Evolutionary conservation across 37 sponge, comb jelly and placozoan genomes (phyloP).

Genomic region (Oopsacas minuta): DNA sequence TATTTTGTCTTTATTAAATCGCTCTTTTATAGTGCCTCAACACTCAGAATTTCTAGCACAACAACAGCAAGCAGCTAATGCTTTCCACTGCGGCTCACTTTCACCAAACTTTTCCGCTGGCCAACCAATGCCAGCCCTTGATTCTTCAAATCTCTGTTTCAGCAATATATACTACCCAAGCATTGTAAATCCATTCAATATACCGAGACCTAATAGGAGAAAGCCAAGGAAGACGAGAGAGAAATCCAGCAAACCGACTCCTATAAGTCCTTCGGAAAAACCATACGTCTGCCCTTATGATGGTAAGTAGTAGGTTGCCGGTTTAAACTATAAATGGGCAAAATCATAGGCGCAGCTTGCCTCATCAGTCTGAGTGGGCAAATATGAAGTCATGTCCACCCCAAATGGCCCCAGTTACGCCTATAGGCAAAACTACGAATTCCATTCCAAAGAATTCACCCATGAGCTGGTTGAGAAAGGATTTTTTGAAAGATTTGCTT

Average conservation of each 20-base stretch:
- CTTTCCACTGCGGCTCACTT: background rate
- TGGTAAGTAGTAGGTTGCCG: too few species aligned
- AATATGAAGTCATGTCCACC: too few species aligned
- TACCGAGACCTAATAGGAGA: background rate
- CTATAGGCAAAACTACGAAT: too few species aligned
- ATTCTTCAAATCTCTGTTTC: background rate
- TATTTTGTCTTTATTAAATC: too few species aligned
- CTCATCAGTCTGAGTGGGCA: too few species aligned
- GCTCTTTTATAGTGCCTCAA: background rate
- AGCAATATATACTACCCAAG: background rate
- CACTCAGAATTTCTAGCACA: conserved; percentile 8
- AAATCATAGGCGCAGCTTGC: too few species aligned
- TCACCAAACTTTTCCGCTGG: background rate
- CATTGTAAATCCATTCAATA: conserved; percentile 7
- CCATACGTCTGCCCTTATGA: conserved; percentile 3
- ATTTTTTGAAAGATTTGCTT: too few species aligned
- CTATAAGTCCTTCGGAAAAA: background rate
- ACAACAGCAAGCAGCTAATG: background rate
- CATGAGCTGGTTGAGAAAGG: too few species aligned
- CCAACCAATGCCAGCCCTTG: background rate
- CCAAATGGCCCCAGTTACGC: too few species aligned
- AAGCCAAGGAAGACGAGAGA: background rate
- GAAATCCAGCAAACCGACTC: background rate
- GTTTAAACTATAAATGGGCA: too few species aligned
- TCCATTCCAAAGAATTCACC: too few species aligned